These are phyloP conservation scores for Dendrocopos noguchii DNA, from an alignment of 2,113 vertebrate genomes.

Conservation along the genomic window DNA sequence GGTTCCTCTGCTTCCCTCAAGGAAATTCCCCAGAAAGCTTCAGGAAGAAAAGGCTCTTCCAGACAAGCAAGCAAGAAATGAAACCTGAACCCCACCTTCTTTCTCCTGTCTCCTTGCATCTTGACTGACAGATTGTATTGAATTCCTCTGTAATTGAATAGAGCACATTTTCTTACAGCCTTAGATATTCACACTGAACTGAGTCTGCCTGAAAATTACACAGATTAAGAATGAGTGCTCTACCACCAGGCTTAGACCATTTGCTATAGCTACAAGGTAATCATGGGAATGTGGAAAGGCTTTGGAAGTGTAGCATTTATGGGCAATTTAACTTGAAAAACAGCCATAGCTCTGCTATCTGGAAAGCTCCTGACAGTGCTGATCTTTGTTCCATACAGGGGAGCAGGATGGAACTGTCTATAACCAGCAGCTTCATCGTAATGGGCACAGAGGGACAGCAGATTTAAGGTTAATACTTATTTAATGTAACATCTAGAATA, in stretches of 20 bases:
- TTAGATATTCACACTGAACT: neutral
- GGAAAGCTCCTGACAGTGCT: neutral
- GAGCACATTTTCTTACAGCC: neutral
- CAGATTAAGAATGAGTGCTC: neutral
- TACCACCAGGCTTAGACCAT: neutral
- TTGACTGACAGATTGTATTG: neutral
- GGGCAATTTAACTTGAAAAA: neutral
- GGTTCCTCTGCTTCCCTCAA: neutral
- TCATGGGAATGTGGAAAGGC: neutral
- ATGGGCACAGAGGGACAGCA: neutral
- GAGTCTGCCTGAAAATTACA: neutral
- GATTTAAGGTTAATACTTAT: neutral
- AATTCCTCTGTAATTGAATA: neutral
- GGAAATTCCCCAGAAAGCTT: constrained; percentile 26
- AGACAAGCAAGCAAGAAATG: neutral
- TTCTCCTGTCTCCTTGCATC: neutral
- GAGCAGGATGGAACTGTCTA: neutral
- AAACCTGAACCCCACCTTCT: neutral
- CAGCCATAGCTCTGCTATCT: neutral
- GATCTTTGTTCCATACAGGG: neutral
- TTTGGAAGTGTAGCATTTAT: neutral
- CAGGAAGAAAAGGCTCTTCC: neutral
- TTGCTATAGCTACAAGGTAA: neutral
- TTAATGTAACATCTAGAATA: neutral
- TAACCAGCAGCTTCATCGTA: neutral